phyloP scores from a whole-genome alignment of 2,888 invertebrate species.

The Drosophila sordidapex region DNA sequence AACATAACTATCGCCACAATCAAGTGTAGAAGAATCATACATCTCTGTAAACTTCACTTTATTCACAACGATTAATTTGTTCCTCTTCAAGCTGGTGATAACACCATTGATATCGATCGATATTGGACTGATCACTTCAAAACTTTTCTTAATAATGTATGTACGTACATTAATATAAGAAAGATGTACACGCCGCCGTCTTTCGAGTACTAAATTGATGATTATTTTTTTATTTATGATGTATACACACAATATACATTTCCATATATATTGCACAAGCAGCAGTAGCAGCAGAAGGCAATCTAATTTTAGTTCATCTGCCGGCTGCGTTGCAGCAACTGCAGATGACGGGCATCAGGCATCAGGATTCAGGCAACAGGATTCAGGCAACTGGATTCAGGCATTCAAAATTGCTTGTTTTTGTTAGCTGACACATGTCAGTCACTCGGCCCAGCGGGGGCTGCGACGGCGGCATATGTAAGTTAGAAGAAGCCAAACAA shows the following conservation, averaged over 20 bases:
- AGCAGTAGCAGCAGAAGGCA: constrained; percentile 42
- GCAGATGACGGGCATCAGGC: constrained; percentile 50
- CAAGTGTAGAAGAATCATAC: not conserved
- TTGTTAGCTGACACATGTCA: constrained; percentile 35
- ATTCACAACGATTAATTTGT: not conserved
- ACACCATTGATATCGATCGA: too few species aligned
- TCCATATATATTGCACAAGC: constrained; percentile 17
- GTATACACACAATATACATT: not conserved
- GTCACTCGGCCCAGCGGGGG: constrained; percentile 23
- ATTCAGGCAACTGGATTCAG: constrained; percentile 27
- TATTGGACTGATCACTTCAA: too few species aligned
- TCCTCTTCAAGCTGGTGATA: too few species aligned
- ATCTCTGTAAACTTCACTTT: not conserved
- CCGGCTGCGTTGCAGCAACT: constrained; percentile 43
- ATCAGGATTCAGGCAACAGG: constrained; percentile 17
- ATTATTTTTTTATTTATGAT: constrained; percentile 20
- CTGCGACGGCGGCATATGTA: constrained; percentile 5
- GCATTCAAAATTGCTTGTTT: constrained; percentile 38
- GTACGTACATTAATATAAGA: not conserved
- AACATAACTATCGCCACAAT: not conserved
- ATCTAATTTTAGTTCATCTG: constrained; percentile 61
- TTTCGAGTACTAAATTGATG: not conserved
- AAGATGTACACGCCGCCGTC: not conserved
- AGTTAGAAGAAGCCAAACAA: constrained; percentile 45
- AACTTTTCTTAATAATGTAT: not conserved